Base-by-base conservation (phyloP, 2,888 invertebrate species). In the Loripinus fragilis region DNA sequence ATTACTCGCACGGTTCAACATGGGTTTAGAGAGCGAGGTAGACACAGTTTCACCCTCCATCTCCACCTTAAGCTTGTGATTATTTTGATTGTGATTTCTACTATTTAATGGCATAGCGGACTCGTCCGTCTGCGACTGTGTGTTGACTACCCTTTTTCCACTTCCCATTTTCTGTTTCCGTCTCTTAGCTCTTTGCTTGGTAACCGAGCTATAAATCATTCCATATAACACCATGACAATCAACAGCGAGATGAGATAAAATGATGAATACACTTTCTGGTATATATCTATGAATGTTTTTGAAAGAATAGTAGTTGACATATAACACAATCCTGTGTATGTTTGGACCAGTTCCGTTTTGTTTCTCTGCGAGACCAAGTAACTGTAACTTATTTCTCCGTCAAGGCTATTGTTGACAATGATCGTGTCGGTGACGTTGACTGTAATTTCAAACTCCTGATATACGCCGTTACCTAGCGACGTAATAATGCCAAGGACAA, bases 191-290 rank as follows among this genome's bases (percentile, higher is more conserved):
- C 87, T 64, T 71, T 86, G 82, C 42, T 79, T 76, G 42, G 85
- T 83, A 20, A 88, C 86, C 1, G 85, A 92, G 20, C 88, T 83
- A 79, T 92, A 93, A 42, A 93, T 93, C 67, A 93, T 83, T 45
- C 88, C 85, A 80, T 93, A 93, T 25, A 93, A 87, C 3, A 91
- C 85, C 45, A 91, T 86, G n/a, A 93, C 92, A 20, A 91, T 87
- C 23, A 93, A 76, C n/a, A 93, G 83, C 23, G 92, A 92, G 48
- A 92, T 83, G 17, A 92, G 81, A 74, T 88, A 93, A 72, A 92
- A 85, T 1, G 90, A 87, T 5, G 90, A 90, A 83, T 92, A 91
- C 20, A 90, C 86, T 74, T 91, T 92, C 78, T 91, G 92, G 78
- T 91, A 93, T 10, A 86, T 83, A n/a, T 78, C 73, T 30, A 85